Evolutionary conservation across 2,888 invertebrate species (phyloP), one percentile per base, ranked within the genome.

Genomic region (Linnaemya vulpina): DNA sequence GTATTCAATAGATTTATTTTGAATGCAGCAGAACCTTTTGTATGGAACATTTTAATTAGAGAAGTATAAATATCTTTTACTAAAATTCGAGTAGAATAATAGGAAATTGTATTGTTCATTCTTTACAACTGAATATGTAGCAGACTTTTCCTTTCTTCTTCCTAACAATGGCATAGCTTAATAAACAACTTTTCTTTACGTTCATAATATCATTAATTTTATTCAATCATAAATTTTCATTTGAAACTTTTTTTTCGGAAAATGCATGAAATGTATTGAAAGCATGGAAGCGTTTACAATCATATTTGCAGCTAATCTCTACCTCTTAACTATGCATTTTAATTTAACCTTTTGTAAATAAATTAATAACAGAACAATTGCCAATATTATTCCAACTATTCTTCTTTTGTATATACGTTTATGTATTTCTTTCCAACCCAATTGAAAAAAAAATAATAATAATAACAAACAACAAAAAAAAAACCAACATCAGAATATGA

Each of bases 401-500:
- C 74, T 81, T 65, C 77, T 65, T 78, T 77, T 83, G 82, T 83
- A 83, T 73, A 77, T 83, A 82, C 25, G 15, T 70, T 53, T 62
- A 53, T 53, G 30, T 65, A 43, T 81, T 58, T 63, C 70, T 43
- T 40, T 80, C 63, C 51, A 63, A 65, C 22, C 65, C n/a, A n/a
- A n/a, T n/a, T 11, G 46, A 65, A 40, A 17, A 78, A 55, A 4
- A 30, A 17, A 67, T n/a, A 77, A 82, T 3, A 20, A n/a, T n/a
- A n/a, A n/a, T n/a, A 46, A 55, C 22, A 71, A 80, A 62, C 20
- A 0, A 43, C 67, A 43, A 62, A 17, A 65, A 62, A n/a, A 0
- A 43, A 67, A 22, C 67, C 30, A 62, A 17, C 55, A 67, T 46
- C 40, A 85, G 85, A 85, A 71, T 82, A 75, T 58, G 91, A 89